Evolutionary conservation across 2,888 invertebrate genomes (phyloP).

Genomic region (Amblyjoppa fuscipennis): DNA sequence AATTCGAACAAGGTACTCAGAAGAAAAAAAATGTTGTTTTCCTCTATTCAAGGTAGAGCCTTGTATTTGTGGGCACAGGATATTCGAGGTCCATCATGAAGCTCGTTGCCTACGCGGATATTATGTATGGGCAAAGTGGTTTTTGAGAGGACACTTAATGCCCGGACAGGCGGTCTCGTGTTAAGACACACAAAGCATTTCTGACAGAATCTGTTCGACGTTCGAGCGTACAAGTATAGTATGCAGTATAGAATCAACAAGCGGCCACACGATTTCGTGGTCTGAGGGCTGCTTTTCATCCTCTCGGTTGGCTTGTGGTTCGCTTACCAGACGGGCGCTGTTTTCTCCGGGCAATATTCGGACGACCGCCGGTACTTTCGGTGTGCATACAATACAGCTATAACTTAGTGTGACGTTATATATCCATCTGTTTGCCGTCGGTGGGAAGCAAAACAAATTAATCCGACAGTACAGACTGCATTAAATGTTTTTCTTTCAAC

Average conservation of each 20-base stretch:
- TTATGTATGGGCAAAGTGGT: constrained; percentile 73
- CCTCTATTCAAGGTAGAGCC: constrained; percentile 29
- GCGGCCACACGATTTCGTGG: constrained; percentile 66
- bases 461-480: constrained; percentile 4
- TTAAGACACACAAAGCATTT: constrained; percentile 82
- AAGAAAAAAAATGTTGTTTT: constrained; percentile 57
- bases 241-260: constrained; percentile 61
- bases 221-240: constrained; percentile 64
- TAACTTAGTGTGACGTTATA: constrained; percentile 17
- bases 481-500: background rate
- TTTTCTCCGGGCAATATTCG: constrained; percentile 67
- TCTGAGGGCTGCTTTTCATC: constrained; percentile 72
- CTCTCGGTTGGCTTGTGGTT: constrained; percentile 76
- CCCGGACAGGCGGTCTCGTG: constrained; percentile 77
- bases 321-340: constrained; percentile 70
- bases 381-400: constrained; percentile 23
- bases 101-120: constrained; percentile 56
- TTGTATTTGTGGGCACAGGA: constrained; percentile 56
- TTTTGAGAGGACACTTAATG: constrained; percentile 79
- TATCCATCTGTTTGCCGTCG: background rate
- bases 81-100: constrained; percentile 64
- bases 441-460: constrained; percentile 21
- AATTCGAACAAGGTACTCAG: background rate
- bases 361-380: constrained; percentile 65
- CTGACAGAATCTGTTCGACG: constrained; percentile 67